Base-by-base conservation (phyloP, 2,888 invertebrate species). In the Epiblema foenella region DNA sequence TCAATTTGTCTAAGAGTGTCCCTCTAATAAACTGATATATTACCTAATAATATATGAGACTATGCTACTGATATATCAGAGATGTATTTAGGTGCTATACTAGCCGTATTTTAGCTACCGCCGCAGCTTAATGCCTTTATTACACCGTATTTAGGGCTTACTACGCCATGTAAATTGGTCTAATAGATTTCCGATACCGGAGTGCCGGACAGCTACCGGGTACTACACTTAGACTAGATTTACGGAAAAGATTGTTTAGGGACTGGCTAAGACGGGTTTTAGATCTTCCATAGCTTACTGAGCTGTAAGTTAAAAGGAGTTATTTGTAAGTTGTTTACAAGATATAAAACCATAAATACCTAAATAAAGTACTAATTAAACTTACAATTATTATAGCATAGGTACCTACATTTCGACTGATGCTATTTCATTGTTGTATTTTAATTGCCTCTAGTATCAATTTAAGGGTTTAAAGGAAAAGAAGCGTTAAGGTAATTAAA, bases 181-280 rank as follows among this genome's bases (percentile, higher is more conserved):
- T 39, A 52, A 64, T 54, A 39, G 39, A 64, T 64, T 24, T 20
- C 39, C 18, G 15, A 29, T 46, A 18, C 64, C 3, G 39, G n/a
- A 46, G n/a, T 54, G 39, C 18, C 51, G 29, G 68, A 69, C 56
- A 69, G 60, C 68, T 49, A 62, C 68, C 62, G 56, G 62, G 51
- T 49, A 57, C 15, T 18, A 42, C 68, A 62, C 54, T 62, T 62
- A 68, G 39, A 42, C 15, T 64, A 54, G 54, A 64, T 54, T 60
- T 60, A 59, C 46, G 29, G 60, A 46, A 60, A 17, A 17, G 57
- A 37, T 57, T 46, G 12, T 46, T 56, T n/a, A 56, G 56, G n/a
- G 9, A 56, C n/a, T 20, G 29, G 29, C 12, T n/a, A 3, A 29
- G 12, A 56, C 7, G 20, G 56, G 29, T 29, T 7, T 29, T 20